Evolutionary conservation across 2,888 invertebrate genomes (phyloP).

Genomic region (Laspeyria flexula): DNA sequence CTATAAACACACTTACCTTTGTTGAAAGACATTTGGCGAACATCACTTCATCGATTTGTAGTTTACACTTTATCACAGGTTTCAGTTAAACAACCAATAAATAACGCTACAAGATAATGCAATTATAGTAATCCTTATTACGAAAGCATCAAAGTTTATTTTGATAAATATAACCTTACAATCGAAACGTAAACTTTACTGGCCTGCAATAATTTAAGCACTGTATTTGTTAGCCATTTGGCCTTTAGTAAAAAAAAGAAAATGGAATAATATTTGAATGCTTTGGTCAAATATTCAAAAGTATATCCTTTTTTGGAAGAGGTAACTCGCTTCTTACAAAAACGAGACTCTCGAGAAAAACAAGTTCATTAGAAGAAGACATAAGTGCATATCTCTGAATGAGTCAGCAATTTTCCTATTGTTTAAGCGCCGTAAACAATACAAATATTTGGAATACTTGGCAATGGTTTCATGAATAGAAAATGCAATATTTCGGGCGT

Average conservation of each 20-base stretch:
- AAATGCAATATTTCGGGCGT: constrained; percentile 38
- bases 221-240: not conserved
- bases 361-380: not conserved
- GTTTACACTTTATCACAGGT: constrained; percentile 23
- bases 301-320: too few relatives aligned
- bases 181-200: too few relatives aligned
- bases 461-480: constrained; percentile 47
- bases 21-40: constrained; percentile 34
- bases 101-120: constrained; percentile 15
- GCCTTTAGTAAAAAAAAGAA: too few relatives aligned
- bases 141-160: constrained; percentile 18
- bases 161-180: constrained; percentile 1
- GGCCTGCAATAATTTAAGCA: not conserved
- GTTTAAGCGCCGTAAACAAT: constrained; percentile 8
- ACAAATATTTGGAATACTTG: constrained; percentile 45
- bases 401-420: not conserved
- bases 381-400: not conserved
- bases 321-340: not conserved
- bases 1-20: constrained; percentile 29
- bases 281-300: too few relatives aligned
- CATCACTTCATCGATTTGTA: constrained; percentile 26
- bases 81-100: constrained; percentile 32
- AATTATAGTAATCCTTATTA: constrained; percentile 23
- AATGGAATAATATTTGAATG: too few relatives aligned
- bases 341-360: not conserved